phyloP scores from a whole-genome alignment of 2,797 vertebrate genomes.

The Falco cherrug region DNA sequence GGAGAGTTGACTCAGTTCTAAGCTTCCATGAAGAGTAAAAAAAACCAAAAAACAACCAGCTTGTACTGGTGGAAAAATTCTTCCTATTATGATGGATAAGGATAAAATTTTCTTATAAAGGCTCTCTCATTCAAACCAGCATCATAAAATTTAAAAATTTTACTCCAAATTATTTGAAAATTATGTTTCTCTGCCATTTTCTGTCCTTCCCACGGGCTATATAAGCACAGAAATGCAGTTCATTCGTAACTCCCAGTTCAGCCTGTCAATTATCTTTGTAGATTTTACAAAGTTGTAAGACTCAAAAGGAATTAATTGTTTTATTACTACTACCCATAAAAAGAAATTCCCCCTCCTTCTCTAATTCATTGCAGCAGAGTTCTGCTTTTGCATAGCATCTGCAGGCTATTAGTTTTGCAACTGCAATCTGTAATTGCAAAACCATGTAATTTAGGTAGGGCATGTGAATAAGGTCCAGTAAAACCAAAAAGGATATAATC shows the following conservation, averaged over 20 bases:
- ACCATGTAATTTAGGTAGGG: conserved; percentile 68
- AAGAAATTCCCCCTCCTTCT: conserved; percentile 13
- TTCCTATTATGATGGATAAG: background rate
- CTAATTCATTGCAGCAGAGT: conserved; percentile 6
- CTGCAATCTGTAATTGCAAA: conserved; percentile 65
- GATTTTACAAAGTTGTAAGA: conserved; percentile 34
- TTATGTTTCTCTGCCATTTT: background rate
- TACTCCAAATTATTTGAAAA: background rate
- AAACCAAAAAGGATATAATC: conserved; percentile 39
- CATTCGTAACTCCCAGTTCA: background rate
- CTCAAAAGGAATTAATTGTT: conserved; percentile 42
- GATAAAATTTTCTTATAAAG: background rate
- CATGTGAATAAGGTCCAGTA: conserved; percentile 36
- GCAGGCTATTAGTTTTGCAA: conserved; percentile 66
- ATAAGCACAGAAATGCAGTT: conserved; percentile 3
- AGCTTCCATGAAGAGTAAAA: background rate
- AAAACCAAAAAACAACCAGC: background rate
- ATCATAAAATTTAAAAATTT: background rate
- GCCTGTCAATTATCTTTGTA: background rate
- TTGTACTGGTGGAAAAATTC: background rate
- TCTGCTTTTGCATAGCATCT: conserved; percentile 53
- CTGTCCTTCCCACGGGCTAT: background rate
- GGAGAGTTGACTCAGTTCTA: background rate
- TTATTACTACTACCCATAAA: conserved; percentile 38
- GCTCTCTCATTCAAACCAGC: background rate